A percentile compares a stretch with the other conserved stretches of the same genome.
Evolutionary conservation across 2,113 vertebrate genomes (phyloP).

Genomic region (Scophthalmus maximus): DNA sequence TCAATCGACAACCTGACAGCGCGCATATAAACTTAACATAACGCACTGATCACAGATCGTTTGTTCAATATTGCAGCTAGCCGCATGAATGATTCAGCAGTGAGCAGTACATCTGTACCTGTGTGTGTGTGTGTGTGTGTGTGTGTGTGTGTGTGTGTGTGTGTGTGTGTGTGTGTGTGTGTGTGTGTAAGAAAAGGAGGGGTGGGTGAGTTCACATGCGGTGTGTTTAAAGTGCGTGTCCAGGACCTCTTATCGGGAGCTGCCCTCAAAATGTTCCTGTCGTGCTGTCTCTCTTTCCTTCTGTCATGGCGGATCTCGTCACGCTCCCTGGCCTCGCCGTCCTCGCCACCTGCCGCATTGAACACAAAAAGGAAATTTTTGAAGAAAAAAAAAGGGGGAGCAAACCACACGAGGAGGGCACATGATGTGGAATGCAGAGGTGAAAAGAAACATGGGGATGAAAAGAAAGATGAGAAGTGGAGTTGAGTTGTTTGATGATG

Average conservation of each 20-base stretch:
- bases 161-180: not conserved
- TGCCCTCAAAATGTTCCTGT: conserved; percentile 94
- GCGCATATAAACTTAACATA: not conserved
- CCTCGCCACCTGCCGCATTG: conserved; percentile 83
- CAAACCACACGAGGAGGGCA: not conserved
- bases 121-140: not conserved
- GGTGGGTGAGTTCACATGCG: conserved; percentile 10
- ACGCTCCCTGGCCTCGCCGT: conserved; percentile 91
- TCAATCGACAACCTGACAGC: conserved; percentile 38
- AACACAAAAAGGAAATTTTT: not conserved
- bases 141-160: not conserved
- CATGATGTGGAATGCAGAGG: conserved; percentile 11
- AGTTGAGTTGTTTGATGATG: too few species aligned
- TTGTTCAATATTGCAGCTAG: conserved; percentile 44
- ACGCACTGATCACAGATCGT: conserved; percentile 9
- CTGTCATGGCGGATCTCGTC: conserved; percentile 95
- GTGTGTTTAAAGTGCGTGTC: conserved; percentile 54
- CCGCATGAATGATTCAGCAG: conserved; percentile 62
- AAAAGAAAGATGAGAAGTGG: not conserved
- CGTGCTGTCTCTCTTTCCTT: conserved; percentile 94
- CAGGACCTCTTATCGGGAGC: conserved; percentile 95
- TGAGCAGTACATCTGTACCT: not conserved
- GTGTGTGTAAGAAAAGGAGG: not conserved
- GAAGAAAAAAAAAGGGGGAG: not conserved
- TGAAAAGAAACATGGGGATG: not conserved